A percentile compares a stretch with the other conserved stretches of the same genome.
phyloP scores from a whole-genome alignment of 2,113 vertebrate genomes.

The Pogona vitticeps region DNA sequence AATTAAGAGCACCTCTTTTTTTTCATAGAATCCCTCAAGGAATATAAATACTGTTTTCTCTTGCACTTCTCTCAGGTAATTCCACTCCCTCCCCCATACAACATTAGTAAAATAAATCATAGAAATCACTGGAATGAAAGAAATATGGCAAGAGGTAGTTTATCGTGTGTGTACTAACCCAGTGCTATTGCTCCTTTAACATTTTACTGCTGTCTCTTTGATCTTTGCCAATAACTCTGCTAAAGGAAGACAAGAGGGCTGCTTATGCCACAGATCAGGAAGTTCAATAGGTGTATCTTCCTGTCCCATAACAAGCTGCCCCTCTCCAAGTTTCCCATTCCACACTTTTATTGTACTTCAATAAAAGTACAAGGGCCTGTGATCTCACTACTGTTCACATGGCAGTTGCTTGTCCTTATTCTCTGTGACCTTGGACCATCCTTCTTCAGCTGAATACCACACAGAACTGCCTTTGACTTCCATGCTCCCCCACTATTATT shows the following conservation, averaged over 20 bases:
- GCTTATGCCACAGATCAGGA: background rate
- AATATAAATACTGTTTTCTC: background rate
- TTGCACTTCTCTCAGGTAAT: background rate
- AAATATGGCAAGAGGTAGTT: background rate
- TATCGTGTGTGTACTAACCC: background rate
- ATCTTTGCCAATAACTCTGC: background rate
- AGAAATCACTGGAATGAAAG: background rate
- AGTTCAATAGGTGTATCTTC: background rate
- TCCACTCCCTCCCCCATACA: background rate
- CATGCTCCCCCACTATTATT: too few species aligned
- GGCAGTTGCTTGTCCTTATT: too few species aligned
- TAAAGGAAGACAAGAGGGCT: background rate
- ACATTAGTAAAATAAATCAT: background rate
- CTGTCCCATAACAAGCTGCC: background rate
- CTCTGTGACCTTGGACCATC: background rate
- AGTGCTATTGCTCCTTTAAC: background rate
- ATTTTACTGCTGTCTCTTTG: background rate
- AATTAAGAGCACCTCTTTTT: slow-evolving; percentile 50
- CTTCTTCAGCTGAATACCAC: background rate
- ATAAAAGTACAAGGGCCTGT: background rate
- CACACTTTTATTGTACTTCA: too few species aligned
- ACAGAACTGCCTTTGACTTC: too few species aligned
- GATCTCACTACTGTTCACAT: background rate
- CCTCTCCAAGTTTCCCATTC: background rate
- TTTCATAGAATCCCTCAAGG: slow-evolving; percentile 23